Evolutionary conservation across 2,888 invertebrate genomes (phyloP), one percentile per base, ranked within the genome.

Genomic region (Chloromyia formosa): DNA sequence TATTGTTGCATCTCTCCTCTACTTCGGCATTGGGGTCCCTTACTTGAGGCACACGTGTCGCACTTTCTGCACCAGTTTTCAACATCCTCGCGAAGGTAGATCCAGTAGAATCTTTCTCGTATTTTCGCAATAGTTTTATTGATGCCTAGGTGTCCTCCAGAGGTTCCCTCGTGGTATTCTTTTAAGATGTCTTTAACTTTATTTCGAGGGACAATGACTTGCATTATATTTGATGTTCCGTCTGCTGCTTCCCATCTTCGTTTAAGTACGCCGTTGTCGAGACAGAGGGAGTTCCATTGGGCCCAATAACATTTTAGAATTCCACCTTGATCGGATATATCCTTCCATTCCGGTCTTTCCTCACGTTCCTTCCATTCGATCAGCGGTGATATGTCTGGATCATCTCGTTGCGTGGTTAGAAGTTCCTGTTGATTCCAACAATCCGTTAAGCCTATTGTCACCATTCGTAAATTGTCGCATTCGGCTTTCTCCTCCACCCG

Each of bases 91-190:
- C 61, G 61, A 7, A 64, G n/a, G 35, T 64, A 14, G 14, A 76
- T 61, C 78, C 78, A 81, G 35, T 80, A 80, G 60, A 79, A 82
- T 53, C 58, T 78, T 77, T 78, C 79, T 35, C 64, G 75, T 73
- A 80, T 75, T 62, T 79, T 79, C 2, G 72, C 54, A 22, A 80
- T 58, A 0, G 80, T 81, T 54, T 79, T 80, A 20, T 79, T 78
- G 0, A 80, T 68, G 9, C 80, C 80, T 14, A 81, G 78, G 74
- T 81, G 80, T 22, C 79, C 80, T 16, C 79, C 80, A 0, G 78
- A 61, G 4, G 78, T 74, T 22, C 78, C 78, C 75, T 77, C 75
- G 68, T 80, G 80, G 22, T 78, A 64, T 62, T 78, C 78, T 20
- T 72, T 60, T 9, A 80, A 54, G 4, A 80, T 69, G 45, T 77